Conservation (phyloP, 2,888 invertebrate genomes). For the Hirtodrosophila histrioides region DNA sequence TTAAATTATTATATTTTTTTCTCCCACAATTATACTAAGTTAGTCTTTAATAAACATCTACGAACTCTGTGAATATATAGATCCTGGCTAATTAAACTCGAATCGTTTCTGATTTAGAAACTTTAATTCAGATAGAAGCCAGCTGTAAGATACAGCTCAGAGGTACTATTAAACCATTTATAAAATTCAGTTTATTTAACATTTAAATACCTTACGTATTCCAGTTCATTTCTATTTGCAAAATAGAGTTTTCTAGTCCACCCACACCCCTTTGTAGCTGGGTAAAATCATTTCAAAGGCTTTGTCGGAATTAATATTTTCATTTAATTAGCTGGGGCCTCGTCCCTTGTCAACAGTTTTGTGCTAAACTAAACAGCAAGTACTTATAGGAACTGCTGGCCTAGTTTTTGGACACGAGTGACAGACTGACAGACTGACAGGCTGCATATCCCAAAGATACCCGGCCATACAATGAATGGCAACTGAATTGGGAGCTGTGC, state of each 20-base stretch:
- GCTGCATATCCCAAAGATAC: slow-evolving; percentile 46
- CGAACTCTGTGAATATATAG: too few species aligned
- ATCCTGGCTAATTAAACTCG: too few species aligned
- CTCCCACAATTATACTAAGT: too few species aligned
- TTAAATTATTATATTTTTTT: too few species aligned
- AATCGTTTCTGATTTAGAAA: too few species aligned
- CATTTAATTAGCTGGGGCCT: slow-evolving; percentile 63
- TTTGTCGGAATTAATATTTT: slow-evolving; percentile 60
- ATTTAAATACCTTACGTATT: neutral
- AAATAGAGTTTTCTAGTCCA: slow-evolving; percentile 1
- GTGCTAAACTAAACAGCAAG: slow-evolving; percentile 57
- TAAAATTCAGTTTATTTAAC: neutral
- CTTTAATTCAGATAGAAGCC: too few species aligned
- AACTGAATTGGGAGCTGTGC: slow-evolving; percentile 36
- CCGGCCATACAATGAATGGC: slow-evolving; percentile 33
- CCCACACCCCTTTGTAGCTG: neutral
- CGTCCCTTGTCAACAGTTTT: slow-evolving; percentile 43
- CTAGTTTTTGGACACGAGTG: slow-evolving; percentile 46
- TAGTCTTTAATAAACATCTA: too few species aligned
- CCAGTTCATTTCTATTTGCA: neutral
- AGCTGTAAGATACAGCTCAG: too few species aligned
- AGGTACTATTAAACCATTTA: too few species aligned
- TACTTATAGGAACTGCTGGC: slow-evolving; percentile 46
- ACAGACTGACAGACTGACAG: neutral
- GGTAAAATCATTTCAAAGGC: slow-evolving; percentile 13